Base-by-base conservation (phyloP, 2,888 invertebrate genomes). In the Amaurobius ferox region DNA sequence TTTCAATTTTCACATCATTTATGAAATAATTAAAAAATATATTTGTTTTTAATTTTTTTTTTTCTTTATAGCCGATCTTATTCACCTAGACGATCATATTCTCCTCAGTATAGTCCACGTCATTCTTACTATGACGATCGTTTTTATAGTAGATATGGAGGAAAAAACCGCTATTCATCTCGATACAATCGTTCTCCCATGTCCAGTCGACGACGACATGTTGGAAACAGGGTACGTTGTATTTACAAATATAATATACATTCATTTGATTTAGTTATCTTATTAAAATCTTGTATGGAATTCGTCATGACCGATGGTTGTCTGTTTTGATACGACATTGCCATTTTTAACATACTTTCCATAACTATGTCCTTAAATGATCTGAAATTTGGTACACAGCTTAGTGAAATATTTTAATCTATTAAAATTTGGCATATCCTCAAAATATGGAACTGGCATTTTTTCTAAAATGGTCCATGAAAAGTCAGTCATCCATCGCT, bases 131-230 rank as follows among this genome's bases (percentile, higher is more conserved):
- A 83, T 79, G 83, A 85, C 55, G 83, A 85, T 72, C 44, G 48
- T 16, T 85, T 77, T 67, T 85, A 85, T 32, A 77, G 64, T 29
- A 48, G 48, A 32, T 39, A 62, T 74, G 66, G 66, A 3, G 64
- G 79, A n/a, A 61, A 73, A 66, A 64, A 78, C 40, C 80, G 90
- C 80, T 81, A 87, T 44, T 93, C 94, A 90, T 93, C 94, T 66
- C 93, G 93, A 79, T 94, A 94, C 92, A 94, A 95, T 87, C 94
- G 95, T 90, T 96, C 96, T 91, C 96, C 96, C 29, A 95, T 95
- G 95, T 96, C 96, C 40, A 94, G 94, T 89, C 93, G 96, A 87
- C 93, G 95, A 89, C 93, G 96, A 64, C 96, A 96, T 91, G 92
- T 93, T 87, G 95, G 96, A 88, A 95, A 95, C 91, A 93, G 96